Evolutionary conservation across 2,888 invertebrate genomes (phyloP), one percentile per base, ranked within the genome.

Genomic region (Thereva unica): DNA sequence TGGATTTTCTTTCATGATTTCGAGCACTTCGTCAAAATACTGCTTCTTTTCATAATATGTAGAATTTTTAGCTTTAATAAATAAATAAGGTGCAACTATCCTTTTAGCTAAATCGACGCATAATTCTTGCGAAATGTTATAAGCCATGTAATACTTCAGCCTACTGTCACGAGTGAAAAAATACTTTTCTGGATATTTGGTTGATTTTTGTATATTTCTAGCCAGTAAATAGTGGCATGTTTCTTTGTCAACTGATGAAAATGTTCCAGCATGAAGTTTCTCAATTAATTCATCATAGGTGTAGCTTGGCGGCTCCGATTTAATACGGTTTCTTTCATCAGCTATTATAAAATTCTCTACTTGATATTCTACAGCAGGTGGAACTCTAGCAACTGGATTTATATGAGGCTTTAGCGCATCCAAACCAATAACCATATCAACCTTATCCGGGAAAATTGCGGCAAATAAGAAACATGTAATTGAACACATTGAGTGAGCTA

Each of bases 401-500:
- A 74, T 71, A 3, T 74, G 70, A 0, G 79, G 78, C 57, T 80
- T 80, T 0, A 80, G 69, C 0, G 75, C 67, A 64, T 81, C 81
- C 5, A 81, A 67, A 0, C 74, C 74, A 69, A 80, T 74, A 8
- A 77, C 72, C 72, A 80, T 69, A 57, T 80, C 80, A 45, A 78
- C 72, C 56, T 85, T 84, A 1, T 87, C 82, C 0, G 89, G 87
- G 74, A 84, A 90, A 0, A 86, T 72, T 49, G 85, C 82, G 0
- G 86, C 82, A 72, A 86, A 90, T 3, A 85, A 80, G 75, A 86
- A 87, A 4, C 82, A 82, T 7, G 85, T 83, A 38, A 87, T 84
- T 0, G 86, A 85, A 34, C 89, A 87, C 84, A 89, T 84, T 0
- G 90, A 90, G 75, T 91, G 91, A 0, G 84, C 85, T 63, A 91